Conservation (phyloP, 2,888 invertebrate species). For the Drosophila colorata region DNA sequence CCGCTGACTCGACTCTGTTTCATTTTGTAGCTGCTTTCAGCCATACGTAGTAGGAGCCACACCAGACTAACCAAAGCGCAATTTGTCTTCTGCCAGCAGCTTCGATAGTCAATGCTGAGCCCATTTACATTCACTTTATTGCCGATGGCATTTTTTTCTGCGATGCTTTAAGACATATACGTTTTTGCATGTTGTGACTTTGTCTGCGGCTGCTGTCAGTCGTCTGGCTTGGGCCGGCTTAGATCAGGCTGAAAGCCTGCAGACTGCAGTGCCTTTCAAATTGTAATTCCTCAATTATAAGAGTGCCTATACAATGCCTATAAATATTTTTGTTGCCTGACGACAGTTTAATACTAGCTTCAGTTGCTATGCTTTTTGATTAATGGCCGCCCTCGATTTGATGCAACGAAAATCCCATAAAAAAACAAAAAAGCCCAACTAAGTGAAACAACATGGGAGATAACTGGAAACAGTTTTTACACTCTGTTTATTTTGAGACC, state of each 20-base stretch:
- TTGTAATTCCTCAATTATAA: constrained; percentile 79
- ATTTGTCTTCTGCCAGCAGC: constrained; percentile 82
- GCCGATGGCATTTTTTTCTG: constrained; percentile 35
- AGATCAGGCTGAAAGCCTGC: constrained; percentile 31
- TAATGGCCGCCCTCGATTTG: constrained; percentile 59
- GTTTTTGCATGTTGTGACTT: constrained; percentile 56
- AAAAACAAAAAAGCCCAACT: constrained; percentile 42
- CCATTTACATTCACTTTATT: constrained; percentile 71
- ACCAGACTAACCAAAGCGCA: constrained; percentile 70
- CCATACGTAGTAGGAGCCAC: constrained; percentile 50
- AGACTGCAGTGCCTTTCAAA: constrained; percentile 62
- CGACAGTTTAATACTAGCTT: constrained; percentile 51
- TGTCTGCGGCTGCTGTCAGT: constrained; percentile 70
- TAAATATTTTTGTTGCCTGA: constrained; percentile 57
- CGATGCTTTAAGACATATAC: constrained; percentile 10
- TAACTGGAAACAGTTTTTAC: constrained; percentile 63
- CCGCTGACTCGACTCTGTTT: constrained; percentile 50
- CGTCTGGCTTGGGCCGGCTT: constrained; percentile 42
- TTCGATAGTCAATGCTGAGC: constrained; percentile 72
- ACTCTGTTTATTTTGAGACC: constrained; percentile 70
- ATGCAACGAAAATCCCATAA: constrained; percentile 40
- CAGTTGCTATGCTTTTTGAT: constrained; percentile 57
- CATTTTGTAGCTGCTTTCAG: constrained; percentile 72
- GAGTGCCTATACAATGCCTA: constrained; percentile 60
- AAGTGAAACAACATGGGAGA: constrained; percentile 67